Conservation (phyloP, 2,888 invertebrate genomes). For the Troides helena region DNA sequence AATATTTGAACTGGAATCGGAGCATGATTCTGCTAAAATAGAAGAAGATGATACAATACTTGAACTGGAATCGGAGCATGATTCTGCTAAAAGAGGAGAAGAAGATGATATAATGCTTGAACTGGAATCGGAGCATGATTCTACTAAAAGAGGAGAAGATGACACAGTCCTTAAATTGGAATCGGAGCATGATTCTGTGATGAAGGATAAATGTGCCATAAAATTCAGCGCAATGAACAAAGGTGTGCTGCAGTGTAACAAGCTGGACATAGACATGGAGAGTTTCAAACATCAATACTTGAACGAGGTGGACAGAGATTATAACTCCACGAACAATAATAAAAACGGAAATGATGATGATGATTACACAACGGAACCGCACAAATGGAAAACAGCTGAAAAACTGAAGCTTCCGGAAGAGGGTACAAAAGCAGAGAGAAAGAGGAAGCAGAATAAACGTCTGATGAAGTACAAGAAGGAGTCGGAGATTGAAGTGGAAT, state of each 20-base stretch:
- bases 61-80: no score
- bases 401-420: slow-evolving; percentile 14
- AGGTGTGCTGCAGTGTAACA: slow-evolving; percentile 40
- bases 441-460: slow-evolving; percentile 34
- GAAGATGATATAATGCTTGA: no score
- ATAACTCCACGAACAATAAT: slow-evolving; percentile 12
- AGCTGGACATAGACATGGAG: slow-evolving; percentile 56
- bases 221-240: slow-evolving; percentile 54
- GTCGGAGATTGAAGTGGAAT: neutral
- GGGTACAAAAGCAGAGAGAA: slow-evolving; percentile 23
- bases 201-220: slow-evolving; percentile 41
- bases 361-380: neutral
- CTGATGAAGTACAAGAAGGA: slow-evolving; percentile 31
- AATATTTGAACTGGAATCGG: no score
- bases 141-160: no score
- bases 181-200: slow-evolving; percentile 32
- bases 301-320: slow-evolving; percentile 49
- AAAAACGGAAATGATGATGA: neutral
- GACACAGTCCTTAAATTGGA: no score
- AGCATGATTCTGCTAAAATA: no score
- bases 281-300: slow-evolving; percentile 61
- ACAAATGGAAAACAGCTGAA: neutral
- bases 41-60: no score
- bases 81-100: no score
- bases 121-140: no score